Base-by-base conservation (phyloP, 2,113 vertebrate species). In the Kryptolebias marmoratus region DNA sequence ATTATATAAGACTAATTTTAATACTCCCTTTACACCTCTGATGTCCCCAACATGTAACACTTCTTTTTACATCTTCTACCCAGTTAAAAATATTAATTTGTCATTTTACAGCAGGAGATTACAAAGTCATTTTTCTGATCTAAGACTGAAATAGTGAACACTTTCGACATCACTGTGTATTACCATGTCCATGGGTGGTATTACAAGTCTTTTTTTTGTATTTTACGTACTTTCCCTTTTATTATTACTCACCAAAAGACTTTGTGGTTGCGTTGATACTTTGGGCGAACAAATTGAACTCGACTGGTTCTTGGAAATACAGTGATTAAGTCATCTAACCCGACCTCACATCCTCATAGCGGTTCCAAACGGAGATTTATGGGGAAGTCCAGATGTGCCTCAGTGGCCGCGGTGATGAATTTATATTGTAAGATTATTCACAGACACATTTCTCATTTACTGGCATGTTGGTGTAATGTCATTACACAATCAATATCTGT, bases 401-500 rank as follows among this genome's bases (percentile, higher is more conserved):
- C n/a, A 5, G 13, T 45, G 1, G 66, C 31, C 0, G n/a, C 11
- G 16, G 13, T 60, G 48, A 54, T 64, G 16, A 31, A 45, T 56
- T 22, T 36, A 18, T 12, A 10, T 18, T 13, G 32, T 31, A 45
- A 15, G 9, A 73, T 71, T 45, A 73, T 50, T 31, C 18, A 45
- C 6, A 47, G 16, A 67, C 16, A 15, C 27, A 60, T 74, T 72
- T 56, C 36, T 52, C 54, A 68, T 71, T 66, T 32, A 73, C 56
- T 13, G 49, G 28, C 79, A 64, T 45, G 50, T 63, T 64, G 50
- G 65, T 28, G 32, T 77, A 66, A 72, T 85, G 74, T 60, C 49
- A 77, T 74, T 76, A 53, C 27, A 79, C 50, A 61, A 82, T 89
- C 84, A 67, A 77, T 83, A 85, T 69, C 71, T 79, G 74, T 79